Base-by-base conservation (phyloP, 2,113 vertebrate species). In the Oncorhynchus tshawytscha region DNA sequence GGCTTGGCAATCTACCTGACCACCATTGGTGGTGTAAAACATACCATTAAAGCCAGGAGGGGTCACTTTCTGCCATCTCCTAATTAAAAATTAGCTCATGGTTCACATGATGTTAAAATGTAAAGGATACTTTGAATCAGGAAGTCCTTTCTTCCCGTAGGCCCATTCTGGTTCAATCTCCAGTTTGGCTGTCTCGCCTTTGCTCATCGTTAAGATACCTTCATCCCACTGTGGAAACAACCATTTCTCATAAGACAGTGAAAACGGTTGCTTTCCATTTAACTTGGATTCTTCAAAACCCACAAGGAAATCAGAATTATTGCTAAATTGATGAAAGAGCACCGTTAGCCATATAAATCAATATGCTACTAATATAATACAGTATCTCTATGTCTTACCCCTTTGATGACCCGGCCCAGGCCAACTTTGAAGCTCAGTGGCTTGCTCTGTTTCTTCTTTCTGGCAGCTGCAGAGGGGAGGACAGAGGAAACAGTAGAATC, bases 71-170 rank as follows among this genome's bases (percentile, higher is more conserved):
- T 54, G 16, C 51, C 12, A 16, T 18, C 51, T 54, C 3, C 3
- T 54, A 54, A 54, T 11, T 45, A 11, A 45, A 45, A 11, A 18
- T 18, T 18, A 54, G 16, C 51, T 16, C 51, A 51, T 16, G 15
- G 11, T 51, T 29, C 7, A 1, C 45, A 20, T 16, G 73, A 27
- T 9, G 25, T 3, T 6, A 25, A 25, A 51, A 81, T 24, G 6
- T 69, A 85, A 96, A 99, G 96, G 98, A 99, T 99, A 99, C 97
- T 99, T 99, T 18, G 95, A 94, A 0, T 99, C 97, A 0, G 97
- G 96, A 75, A 96, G 88, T 4, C 98, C 98, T 80, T 98, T 99
- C 90, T 91, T 97, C 31, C 98, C 98, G 0, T 99, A 99, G 0
- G 94, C 97, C 97, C 98, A 99, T 86, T 99, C 97, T 0, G 97